Evolutionary conservation across 2,797 vertebrate species (phyloP).

Genomic region (Clarias pachynema): DNA sequence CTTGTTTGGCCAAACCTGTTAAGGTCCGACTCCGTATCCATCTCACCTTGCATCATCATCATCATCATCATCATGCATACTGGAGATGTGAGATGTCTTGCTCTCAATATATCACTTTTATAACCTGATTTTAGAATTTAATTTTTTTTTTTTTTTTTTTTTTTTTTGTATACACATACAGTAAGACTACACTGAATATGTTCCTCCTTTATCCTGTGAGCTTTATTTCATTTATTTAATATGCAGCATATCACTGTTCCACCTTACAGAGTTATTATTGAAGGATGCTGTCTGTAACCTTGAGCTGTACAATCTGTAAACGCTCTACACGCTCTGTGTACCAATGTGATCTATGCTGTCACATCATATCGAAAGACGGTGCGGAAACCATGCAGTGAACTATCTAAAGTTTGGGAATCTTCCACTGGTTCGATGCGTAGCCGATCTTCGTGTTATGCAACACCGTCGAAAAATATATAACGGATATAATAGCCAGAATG

Average conservation of each 20-base stretch:
- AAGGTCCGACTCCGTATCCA: not conserved
- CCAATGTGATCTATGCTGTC: conserved; percentile 38
- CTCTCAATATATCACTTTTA: not conserved
- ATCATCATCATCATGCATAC: not conserved
- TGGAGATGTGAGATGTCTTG: not conserved
- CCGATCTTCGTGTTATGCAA: not conserved
- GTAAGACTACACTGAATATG: not conserved
- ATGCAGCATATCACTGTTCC: not conserved
- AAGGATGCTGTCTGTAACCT: conserved; percentile 44
- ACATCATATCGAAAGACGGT: no score
- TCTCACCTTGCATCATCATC: not conserved
- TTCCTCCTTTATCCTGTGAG: conserved; percentile 19
- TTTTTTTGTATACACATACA: no score
- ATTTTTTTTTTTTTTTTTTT: not conserved
- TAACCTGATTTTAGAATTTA: not conserved
- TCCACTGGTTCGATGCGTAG: not conserved
- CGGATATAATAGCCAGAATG: not conserved
- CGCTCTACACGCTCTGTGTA: conserved; percentile 26
- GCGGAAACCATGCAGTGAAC: not conserved
- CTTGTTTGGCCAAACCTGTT: not conserved
- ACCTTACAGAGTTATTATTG: not conserved
- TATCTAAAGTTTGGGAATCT: not conserved
- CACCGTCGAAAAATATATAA: not conserved
- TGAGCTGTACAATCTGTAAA: conserved; percentile 42
- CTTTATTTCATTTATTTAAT: conserved; percentile 24